A percentile compares a stretch with the other conserved stretches of the same genome.
Evolutionary conservation across 2,113 vertebrate species (phyloP).

Genomic region (Uropsilus gracilis): DNA sequence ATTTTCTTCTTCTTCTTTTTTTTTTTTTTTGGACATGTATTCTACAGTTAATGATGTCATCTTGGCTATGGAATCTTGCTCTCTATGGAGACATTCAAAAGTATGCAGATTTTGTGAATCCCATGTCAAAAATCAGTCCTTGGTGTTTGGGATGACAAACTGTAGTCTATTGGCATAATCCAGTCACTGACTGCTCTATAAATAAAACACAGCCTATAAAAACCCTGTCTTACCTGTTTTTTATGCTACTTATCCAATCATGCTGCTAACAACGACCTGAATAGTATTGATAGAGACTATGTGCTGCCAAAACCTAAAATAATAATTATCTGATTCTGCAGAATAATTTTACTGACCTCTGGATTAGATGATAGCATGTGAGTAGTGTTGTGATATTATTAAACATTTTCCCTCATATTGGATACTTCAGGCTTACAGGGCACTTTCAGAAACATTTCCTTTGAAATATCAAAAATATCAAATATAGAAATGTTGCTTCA

Average conservation of each 20-base stretch:
- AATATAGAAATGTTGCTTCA: neutral
- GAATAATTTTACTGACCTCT: neutral
- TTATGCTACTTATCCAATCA: neutral
- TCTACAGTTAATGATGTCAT: neutral
- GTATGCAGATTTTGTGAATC: neutral
- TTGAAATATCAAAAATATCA: neutral
- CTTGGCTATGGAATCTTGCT: neutral
- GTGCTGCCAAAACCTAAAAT: neutral
- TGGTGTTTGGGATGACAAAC: neutral
- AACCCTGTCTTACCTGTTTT: neutral
- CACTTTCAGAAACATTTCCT: neutral
- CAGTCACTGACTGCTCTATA: neutral
- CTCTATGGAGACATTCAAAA: neutral
- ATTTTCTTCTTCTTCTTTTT: neutral
- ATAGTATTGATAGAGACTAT: neutral
- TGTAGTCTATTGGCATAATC: neutral
- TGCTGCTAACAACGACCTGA: neutral
- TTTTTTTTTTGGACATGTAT: neutral
- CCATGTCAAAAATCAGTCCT: neutral
- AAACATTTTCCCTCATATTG: neutral
- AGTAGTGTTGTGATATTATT: neutral
- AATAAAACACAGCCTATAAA: neutral
- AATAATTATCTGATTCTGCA: neutral
- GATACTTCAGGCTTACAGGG: neutral
- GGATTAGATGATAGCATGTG: neutral